Base-by-base conservation (phyloP, 2,888 invertebrate genomes). In the Drosophila pegasa region DNA sequence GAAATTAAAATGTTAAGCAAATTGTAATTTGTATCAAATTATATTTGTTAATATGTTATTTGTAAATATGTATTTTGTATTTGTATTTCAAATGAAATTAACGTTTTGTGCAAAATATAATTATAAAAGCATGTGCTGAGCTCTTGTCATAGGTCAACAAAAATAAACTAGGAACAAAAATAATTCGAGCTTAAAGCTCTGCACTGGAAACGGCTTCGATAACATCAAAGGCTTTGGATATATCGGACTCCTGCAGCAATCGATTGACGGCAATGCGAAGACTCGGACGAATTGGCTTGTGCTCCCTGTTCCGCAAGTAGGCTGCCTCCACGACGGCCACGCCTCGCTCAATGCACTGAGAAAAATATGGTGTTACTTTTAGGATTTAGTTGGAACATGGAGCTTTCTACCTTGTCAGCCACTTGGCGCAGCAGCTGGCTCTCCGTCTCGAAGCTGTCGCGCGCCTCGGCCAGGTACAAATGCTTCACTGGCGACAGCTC, bases 401-500 rank as follows among this genome's bases (percentile, higher is more conserved):
- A 1, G 14, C 1, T 0, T 18, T 40, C 63, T 84, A 93, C 93
- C 85, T 94, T 94, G 27, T 94, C 93, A 14, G 95, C 94, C 43
- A 97, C 94, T 78, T 94, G 92, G 4, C 93, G 93, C 2, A 97
- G 92, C 72, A 95, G 92, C 12, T 92, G 90, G 6, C 92, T 90
- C 78, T 95, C 95, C 1, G 91, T 87, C 0, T 91, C 71, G 7
- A 89, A 67, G 2, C 93, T 92, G 0, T 93, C 77, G 37, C 93
- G 93, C 0, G 93, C 89, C 10, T 93, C 92, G 6, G 93, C 93
- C 38, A 97, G 91, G 82, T 95, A 95, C 1, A 97, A 90, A 90
- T 96, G 96, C 76, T 97, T 96, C 0, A 97, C 91, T 0, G 97
- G 97, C 0, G 96, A 96, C 0, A 95, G 78, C 6, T 93, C 93